phyloP scores from a whole-genome alignment of 1,140 invertebrate species.

The Bombus terrestris region DNA sequence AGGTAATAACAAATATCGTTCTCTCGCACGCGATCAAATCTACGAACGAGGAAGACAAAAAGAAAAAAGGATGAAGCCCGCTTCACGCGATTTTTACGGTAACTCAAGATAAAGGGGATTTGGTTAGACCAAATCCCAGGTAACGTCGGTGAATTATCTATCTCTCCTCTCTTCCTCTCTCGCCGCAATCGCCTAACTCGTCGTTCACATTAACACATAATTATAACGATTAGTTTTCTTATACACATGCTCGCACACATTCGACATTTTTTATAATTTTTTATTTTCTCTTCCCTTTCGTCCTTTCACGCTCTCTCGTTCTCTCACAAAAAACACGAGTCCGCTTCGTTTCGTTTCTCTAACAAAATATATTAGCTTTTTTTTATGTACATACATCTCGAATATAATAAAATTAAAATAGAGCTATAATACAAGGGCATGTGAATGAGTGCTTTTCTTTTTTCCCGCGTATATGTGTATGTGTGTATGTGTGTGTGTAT shows the following conservation, averaged over 20 bases:
- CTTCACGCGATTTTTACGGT: slow-evolving; percentile 74
- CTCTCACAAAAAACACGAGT: slow-evolving; percentile 35
- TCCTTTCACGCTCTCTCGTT: slow-evolving; percentile 17
- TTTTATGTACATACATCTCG: slow-evolving; percentile 75
- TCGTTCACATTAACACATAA: slow-evolving; percentile 54
- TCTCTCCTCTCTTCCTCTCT: slow-evolving; percentile 18
- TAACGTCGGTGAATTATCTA: slow-evolving; percentile 58
- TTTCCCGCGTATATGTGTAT: not conserved
- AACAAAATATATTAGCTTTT: slow-evolving; percentile 82
- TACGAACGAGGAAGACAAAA: slow-evolving; percentile 67
- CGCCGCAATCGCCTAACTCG: slow-evolving; percentile 21
- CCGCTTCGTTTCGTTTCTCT: slow-evolving; percentile 52
- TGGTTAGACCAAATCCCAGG: slow-evolving; percentile 51
- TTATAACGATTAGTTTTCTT: slow-evolving; percentile 49
- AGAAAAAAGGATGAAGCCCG: slow-evolving; percentile 71
- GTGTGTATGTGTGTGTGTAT: not conserved
- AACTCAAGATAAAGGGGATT: slow-evolving; percentile 65
- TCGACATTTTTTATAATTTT: slow-evolving; percentile 24
- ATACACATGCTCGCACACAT: slow-evolving; percentile 41
- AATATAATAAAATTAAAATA: slow-evolving; percentile 73
- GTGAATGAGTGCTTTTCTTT: slow-evolving; percentile 47
- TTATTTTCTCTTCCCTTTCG: not conserved
- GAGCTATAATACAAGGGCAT: slow-evolving; percentile 75
- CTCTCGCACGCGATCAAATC: slow-evolving; percentile 65
- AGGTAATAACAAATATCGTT: slow-evolving; percentile 54